Base-by-base conservation (phyloP, 2,797 vertebrate species). In the Melanotaenia parkinsoni region DNA sequence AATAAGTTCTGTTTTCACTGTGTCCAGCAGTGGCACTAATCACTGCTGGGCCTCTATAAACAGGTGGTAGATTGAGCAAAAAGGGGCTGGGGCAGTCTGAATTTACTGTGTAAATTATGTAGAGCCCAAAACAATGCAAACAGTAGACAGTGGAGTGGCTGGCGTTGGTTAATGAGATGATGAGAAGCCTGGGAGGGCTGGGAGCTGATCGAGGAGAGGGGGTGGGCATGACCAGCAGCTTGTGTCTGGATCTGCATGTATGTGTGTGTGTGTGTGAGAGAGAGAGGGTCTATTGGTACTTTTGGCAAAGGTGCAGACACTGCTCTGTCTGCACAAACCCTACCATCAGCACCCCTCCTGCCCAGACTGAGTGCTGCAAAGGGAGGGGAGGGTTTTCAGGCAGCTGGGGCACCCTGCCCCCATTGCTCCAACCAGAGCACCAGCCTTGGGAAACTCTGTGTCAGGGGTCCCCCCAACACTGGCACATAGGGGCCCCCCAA, bases 61-160 rank as follows among this genome's bases (percentile, higher is more conserved):
- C 92, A 95, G 94, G 92, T 95, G 93, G 91, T 92, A 85, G 91
- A 94, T 86, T 94, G 91, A 91, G 91, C 72, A 63, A 89, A 72
- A 89, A 76, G 81, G 80, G 86, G 82, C 85, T 58, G 70, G 86
- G 87, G 83, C 76, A 78, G 22, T 70, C 91, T 91, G 89, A 92
- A 91, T 92, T 93, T 92, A 91, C 89, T 90, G 89, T 91, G 90
- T 92, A 94, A 94, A 94, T 94, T 94, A 95, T 94, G 93, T 94
- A 95, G 88, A 92, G 89, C 87, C 83, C 92, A 94, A 94, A 94
- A 94, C 93, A 95, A 95, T 92, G 86, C 84, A 90, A 87, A 89
- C 90, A 88, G 91, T 86, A 93, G 93, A 93, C 90, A 91, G 91
- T 89, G 89, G 89, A 93, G 93, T 89, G 94, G 91, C 90, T 90